Conservation (phyloP, 2,888 invertebrate species). For the Parascotia fuliginaria region DNA sequence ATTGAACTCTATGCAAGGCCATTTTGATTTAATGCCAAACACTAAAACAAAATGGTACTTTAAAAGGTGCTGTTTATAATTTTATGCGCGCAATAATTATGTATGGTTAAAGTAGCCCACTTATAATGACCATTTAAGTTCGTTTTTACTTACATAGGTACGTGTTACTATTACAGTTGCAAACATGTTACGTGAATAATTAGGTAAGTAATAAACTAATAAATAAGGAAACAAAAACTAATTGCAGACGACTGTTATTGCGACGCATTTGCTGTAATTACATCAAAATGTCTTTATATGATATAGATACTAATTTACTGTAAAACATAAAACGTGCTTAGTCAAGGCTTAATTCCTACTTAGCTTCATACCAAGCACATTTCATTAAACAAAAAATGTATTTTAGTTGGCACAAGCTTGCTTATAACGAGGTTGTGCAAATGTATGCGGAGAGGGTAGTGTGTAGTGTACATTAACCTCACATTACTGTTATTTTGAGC, state of each 20-base stretch:
- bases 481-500: slow-evolving; percentile 41
- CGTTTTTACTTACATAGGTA: neutral
- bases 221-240: neutral
- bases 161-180: neutral
- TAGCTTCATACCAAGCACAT: neutral
- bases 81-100: slow-evolving; percentile 23
- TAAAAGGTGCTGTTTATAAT: slow-evolving; percentile 23
- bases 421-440: neutral
- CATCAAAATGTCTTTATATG: no score
- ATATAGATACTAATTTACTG: no score
- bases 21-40: slow-evolving; percentile 20
- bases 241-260: neutral
- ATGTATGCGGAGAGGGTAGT: neutral
- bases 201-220: neutral
- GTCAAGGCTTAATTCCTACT: slow-evolving; percentile 3
- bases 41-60: slow-evolving; percentile 9
- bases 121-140: slow-evolving; percentile 13
- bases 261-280: no score
- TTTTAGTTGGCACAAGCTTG: slow-evolving; percentile 5
- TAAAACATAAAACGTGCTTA: neutral
- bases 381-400: slow-evolving; percentile 5
- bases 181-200: slow-evolving; percentile 3
- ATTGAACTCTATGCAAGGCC: slow-evolving; percentile 21
- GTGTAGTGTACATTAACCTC: slow-evolving; percentile 28
- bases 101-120: slow-evolving; percentile 27